phyloP scores from a whole-genome alignment of 1,140 invertebrate genomes.

The Bradysia coprophila region DNA sequence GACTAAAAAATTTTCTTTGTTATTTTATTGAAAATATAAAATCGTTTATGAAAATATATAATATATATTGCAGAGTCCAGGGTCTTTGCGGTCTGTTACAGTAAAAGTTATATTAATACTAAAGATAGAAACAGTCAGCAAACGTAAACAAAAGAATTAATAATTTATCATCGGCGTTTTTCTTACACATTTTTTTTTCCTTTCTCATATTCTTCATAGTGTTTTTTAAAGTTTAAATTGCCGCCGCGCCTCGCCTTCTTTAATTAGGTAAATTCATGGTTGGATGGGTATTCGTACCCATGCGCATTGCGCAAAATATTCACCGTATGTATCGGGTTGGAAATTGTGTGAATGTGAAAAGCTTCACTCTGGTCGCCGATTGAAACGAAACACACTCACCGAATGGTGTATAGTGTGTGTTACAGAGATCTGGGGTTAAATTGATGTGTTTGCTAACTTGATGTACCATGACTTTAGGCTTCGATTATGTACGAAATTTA shows the following conservation, averaged over 20 bases:
- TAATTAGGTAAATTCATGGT: neutral
- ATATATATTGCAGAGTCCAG: no score
- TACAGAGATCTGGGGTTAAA: no score
- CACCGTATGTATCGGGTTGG: no score
- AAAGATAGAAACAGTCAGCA: neutral
- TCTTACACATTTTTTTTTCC: neutral
- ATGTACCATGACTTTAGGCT: neutral
- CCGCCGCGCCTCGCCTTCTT: neutral
- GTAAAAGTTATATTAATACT: neutral
- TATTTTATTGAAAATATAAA: no score
- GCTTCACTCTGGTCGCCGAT: no score
- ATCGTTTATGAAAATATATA: no score
- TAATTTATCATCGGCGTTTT: neutral
- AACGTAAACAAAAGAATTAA: no score
- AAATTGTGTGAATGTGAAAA: no score
- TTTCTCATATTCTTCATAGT: neutral
- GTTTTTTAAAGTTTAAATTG: neutral
- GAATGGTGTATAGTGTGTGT: no score
- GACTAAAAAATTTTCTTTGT: no score
- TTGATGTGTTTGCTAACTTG: no score
- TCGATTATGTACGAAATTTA: neutral
- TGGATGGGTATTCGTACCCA: neutral
- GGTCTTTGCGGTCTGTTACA: neutral
- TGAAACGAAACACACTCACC: no score
- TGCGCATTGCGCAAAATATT: neutral